Evolutionary conservation across 2,888 invertebrate genomes (phyloP).

Genomic region (Ernsta delagoae): DNA sequence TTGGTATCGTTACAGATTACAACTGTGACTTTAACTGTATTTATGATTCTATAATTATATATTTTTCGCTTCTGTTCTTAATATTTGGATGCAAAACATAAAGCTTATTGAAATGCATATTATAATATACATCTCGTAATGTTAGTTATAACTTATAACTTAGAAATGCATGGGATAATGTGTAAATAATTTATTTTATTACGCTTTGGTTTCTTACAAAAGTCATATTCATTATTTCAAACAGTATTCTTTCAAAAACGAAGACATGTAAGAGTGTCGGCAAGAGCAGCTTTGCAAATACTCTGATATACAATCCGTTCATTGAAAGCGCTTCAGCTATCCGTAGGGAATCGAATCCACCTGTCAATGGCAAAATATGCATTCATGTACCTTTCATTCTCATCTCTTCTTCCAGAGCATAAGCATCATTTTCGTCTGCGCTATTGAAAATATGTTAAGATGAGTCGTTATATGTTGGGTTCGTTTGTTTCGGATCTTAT

Average conservation of each 20-base stretch:
- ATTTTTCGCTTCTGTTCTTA: no score
- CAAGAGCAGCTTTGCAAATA: slow-evolving; percentile 38
- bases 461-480: neutral
- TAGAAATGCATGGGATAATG: no score
- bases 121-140: no score
- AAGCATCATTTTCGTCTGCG: slow-evolving; percentile 1
- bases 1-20: no score
- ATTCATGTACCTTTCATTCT: slow-evolving; percentile 4
- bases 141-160: no score
- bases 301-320: slow-evolving; percentile 40
- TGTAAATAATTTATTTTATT: no score
- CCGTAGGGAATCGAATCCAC: slow-evolving; percentile 46
- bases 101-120: no score
- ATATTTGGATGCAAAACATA: no score
- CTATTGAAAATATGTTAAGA: slow-evolving; percentile 15
- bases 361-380: slow-evolving; percentile 46
- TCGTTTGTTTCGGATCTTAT: slow-evolving; percentile 29
- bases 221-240: neutral
- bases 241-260: slow-evolving; percentile 29
- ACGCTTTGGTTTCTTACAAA: no score
- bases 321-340: slow-evolving; percentile 36
- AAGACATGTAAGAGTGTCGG: slow-evolving; percentile 30
- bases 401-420: neutral
- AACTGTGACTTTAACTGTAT: no score
- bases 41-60: no score